Evolutionary conservation across 1,140 invertebrate genomes (phyloP).

Genomic region (Trichogramma pretiosum): DNA sequence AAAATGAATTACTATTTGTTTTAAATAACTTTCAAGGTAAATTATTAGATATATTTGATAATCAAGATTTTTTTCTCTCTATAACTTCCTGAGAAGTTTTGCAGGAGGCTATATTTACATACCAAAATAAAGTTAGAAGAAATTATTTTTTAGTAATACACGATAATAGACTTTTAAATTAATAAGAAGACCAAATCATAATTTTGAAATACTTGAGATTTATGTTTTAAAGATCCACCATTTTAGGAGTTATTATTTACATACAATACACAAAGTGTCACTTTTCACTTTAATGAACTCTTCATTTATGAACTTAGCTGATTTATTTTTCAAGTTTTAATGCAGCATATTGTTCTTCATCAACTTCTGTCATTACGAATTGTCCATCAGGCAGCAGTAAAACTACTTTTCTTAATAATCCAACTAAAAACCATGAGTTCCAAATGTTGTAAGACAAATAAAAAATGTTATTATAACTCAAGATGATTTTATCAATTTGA

Average conservation of each 20-base stretch:
- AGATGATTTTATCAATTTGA: neutral
- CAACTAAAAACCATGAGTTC: constrained; percentile 19
- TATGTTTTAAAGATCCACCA: constrained; percentile 1
- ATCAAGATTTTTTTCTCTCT: no score
- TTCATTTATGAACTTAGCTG: neutral
- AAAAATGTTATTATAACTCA: neutral
- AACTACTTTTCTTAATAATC: constrained; percentile 57
- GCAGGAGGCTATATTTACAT: no score
- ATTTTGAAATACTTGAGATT: constrained; percentile 30
- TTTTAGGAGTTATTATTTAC: constrained; percentile 15
- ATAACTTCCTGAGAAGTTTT: no score
- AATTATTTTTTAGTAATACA: constrained; percentile 29
- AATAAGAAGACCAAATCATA: constrained; percentile 31
- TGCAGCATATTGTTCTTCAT: constrained; percentile 71
- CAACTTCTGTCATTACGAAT: constrained; percentile 74
- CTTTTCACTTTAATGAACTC: constrained; percentile 6
- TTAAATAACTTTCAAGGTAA: constrained; percentile 25
- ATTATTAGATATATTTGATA: neutral
- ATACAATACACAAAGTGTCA: constrained; percentile 18
- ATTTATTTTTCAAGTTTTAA: constrained; percentile 55
- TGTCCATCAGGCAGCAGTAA: constrained; percentile 70
- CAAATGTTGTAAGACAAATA: no score
- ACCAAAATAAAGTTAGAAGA: constrained; percentile 4
- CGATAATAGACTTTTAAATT: constrained; percentile 42
- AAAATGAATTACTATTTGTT: no score